These are phyloP conservation scores for Gadus chalcogrammus DNA, from an alignment of 2,113 vertebrate genomes.

Conservation along the genomic window DNA sequence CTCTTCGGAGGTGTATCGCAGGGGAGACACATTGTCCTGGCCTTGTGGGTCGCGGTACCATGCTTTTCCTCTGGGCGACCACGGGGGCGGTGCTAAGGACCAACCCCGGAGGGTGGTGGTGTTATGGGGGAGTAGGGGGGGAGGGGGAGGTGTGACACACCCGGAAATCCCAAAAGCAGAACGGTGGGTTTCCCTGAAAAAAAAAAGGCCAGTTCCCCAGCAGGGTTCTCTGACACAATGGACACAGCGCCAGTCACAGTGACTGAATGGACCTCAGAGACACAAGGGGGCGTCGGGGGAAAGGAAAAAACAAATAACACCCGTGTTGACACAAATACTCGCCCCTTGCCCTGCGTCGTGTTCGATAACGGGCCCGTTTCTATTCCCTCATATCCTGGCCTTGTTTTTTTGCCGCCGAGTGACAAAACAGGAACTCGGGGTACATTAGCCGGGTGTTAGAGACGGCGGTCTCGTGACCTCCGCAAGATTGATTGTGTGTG, in stretches of 20 bases:
- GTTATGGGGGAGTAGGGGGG: no score
- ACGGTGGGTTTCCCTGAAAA: conserved; percentile 11
- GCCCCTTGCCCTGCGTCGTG: conserved; percentile 18
- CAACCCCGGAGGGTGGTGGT: conserved; percentile 12
- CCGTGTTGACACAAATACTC: conserved; percentile 42
- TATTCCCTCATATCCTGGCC: conserved; percentile 63
- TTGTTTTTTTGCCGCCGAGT: conserved; percentile 49
- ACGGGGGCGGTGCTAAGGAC: no score
- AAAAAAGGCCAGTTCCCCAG: conserved; percentile 41
- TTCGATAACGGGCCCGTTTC: conserved; percentile 54
- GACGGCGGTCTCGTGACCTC: conserved; percentile 39
- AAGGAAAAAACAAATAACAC: conserved; percentile 46
- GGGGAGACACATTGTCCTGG: conserved; percentile 28
- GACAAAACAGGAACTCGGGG: conserved; percentile 48
- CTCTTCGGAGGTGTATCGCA: conserved; percentile 41
- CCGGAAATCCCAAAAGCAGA: conserved; percentile 54
- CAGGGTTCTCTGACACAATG: conserved; percentile 53
- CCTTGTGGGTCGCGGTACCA: conserved; percentile 33
- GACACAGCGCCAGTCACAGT: conserved; percentile 44
- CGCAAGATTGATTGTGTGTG: conserved; percentile 32
- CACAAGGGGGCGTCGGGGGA: conserved; percentile 50
- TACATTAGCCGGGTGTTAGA: conserved; percentile 28
- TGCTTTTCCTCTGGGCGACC: conserved; percentile 33
- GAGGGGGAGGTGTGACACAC: conserved; percentile 16
- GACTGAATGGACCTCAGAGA: conserved; percentile 53